These are phyloP conservation scores for Campylomormyrus tamandua DNA, from an alignment of 2,113 vertebrate species.

Conservation along the genomic window DNA sequence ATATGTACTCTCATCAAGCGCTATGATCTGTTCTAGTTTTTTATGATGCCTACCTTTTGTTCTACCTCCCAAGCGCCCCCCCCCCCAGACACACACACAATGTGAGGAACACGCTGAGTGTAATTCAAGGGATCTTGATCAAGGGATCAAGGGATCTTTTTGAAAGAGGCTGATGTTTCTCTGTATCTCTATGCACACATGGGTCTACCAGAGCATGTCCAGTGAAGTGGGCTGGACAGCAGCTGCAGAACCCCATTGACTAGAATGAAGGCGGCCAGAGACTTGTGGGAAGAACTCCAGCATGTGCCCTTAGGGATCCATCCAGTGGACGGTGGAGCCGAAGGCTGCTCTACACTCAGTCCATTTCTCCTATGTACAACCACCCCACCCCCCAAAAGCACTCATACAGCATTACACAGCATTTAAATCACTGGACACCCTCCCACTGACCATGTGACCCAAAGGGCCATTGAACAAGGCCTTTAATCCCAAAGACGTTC, in stretches of 20 bases:
- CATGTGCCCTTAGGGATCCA: conserved; percentile 71
- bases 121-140: not conserved
- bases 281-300: conserved; percentile 65
- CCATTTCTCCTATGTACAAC: not conserved
- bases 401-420: not conserved
- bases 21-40: not conserved
- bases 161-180: not conserved
- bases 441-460: not conserved
- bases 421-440: not conserved
- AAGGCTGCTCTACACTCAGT: not conserved
- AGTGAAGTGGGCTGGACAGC: conserved; percentile 40
- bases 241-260: conserved; percentile 67
- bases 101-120: not conserved
- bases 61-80: not conserved
- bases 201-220: conserved; percentile 41
- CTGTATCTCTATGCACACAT: not conserved
- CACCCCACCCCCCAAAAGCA: not conserved
- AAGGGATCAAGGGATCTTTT: not conserved
- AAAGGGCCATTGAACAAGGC: not conserved
- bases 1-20: no score
- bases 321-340: not conserved
- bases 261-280: conserved; percentile 79
- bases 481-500: not conserved
- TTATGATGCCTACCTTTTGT: not conserved
- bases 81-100: not conserved